Percentiles rank a stretch among this genome's conserved stretches.
Conservation (phyloP, 2,113 vertebrate genomes). For the Neoarius graeffei region DNA sequence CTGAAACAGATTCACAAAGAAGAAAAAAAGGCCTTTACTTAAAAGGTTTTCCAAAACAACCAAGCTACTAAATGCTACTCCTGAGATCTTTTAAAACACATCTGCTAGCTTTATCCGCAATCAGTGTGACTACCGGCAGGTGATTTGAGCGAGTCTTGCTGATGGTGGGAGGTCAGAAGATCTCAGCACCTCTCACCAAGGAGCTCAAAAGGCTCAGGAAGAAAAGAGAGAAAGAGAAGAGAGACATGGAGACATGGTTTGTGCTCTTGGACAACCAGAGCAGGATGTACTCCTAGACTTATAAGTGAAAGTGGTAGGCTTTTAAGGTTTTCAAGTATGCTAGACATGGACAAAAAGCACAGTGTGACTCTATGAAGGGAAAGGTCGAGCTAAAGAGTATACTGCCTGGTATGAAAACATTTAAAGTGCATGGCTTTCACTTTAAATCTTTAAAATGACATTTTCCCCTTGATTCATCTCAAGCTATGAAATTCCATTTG, state of each 20-base stretch:
- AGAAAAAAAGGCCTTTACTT: not conserved
- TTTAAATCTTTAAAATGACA: not conserved
- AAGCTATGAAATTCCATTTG: not conserved
- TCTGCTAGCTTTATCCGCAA: not conserved
- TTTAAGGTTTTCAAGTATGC: conserved; percentile 55
- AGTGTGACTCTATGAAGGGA: not conserved
- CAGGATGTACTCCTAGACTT: conserved; percentile 56
- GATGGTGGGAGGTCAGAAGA: conserved; percentile 40
- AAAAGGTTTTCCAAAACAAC: not conserved
- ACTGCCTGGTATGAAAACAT: not conserved
- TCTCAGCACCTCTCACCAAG: conserved; percentile 40
- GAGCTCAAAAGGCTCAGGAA: conserved; percentile 50
- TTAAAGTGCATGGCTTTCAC: not conserved
- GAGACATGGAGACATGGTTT: conserved; percentile 37
- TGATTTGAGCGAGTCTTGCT: conserved; percentile 19
- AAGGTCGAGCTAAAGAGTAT: not conserved
- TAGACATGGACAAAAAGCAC: conserved; percentile 22
- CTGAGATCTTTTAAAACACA: not conserved
- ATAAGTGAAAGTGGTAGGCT: conserved; percentile 43
- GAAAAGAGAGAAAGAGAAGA: not conserved
- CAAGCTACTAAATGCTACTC: not conserved
- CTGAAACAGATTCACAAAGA: not conserved
- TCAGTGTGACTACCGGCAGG: not conserved
- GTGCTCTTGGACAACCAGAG: conserved; percentile 60
- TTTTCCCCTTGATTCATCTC: not conserved